Percentiles rank a stretch among this genome's conserved stretches.
Evolutionary conservation across 2,888 invertebrate genomes (phyloP).

Genomic region (Ornithoptera priamus): DNA sequence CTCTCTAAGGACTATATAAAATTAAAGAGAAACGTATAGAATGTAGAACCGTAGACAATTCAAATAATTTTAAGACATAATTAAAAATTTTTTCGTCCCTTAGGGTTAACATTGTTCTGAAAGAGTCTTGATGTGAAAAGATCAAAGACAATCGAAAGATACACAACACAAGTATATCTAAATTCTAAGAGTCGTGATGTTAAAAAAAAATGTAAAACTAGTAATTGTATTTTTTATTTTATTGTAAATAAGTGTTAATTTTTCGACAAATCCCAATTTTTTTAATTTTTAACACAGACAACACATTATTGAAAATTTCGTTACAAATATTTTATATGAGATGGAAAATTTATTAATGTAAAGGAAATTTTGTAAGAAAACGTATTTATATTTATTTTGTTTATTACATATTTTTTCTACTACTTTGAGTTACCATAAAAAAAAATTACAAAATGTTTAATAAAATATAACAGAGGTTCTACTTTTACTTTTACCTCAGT

Average conservation of each 20-base stretch:
- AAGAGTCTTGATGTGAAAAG: background rate
- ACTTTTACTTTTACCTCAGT: slow-evolving; percentile 4
- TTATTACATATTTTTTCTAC: no score
- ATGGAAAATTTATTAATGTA: no score
- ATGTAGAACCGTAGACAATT: background rate
- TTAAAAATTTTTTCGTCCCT: slow-evolving; percentile 3
- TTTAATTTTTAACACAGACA: no score
- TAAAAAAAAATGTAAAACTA: no score
- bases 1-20: background rate
- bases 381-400: no score
- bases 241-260: background rate
- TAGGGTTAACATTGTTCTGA: background rate
- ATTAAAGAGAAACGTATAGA: background rate
- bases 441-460: no score
- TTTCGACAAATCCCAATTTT: no score
- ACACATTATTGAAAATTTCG: no score
- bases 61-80: slow-evolving; percentile 2
- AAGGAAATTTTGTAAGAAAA: no score
- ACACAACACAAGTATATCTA: background rate
- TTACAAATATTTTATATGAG: no score
- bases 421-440: no score
- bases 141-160: background rate
- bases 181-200: background rate
- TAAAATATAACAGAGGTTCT: no score
- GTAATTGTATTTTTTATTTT: background rate